Base-by-base conservation (phyloP, 2,797 vertebrate species). In the Enteromius thamalakanensis region DNA sequence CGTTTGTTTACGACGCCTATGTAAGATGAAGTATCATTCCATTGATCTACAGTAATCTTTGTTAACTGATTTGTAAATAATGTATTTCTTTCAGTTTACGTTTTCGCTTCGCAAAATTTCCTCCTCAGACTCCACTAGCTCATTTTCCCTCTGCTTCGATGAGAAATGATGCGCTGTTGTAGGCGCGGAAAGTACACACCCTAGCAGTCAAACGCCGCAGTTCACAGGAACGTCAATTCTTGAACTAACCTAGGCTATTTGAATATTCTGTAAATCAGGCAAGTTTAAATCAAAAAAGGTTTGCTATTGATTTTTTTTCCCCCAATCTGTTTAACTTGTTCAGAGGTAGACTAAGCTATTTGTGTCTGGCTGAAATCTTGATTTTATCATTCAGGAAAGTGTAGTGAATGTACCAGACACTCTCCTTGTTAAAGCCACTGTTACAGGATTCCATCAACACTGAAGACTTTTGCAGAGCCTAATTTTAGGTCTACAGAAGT, bases 171-270 rank as follows among this genome's bases (percentile, higher is more conserved):
- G 74, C 74, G 74, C 74, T 60, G 58, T 40, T 60, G 14, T 76
- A 42, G 51, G 74, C 51, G 74, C 53, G 34, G 74, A 76, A 60
- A 68, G 65, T n/a, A 76, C 74, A 76, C 72, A 60, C 74, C 74
- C 74, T 42, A 76, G 74, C 74, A 26, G 74, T 58, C 53, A 60
- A 26, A 60, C 32, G 40, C 51, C 23, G 74, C 74, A 76, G 74
- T 58, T 76, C 34, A 58, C n/a, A 40, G n/a, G 53, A 76, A 76
- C 34, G 32, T 60, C 51, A 26, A 42, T 58, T 76, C 14, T 23
- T 26, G 11, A 55, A 15, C 37, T 55, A 76, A 58, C 74, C 7
- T 60, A 26, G n/a, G 55, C 10, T 58, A 42, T 60, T 58, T 40
- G 15, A 14, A 58, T 15, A 40, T n/a, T 32, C 45, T 40, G 21